A percentile compares a stretch with the other conserved stretches of the same genome.
These are phyloP conservation scores for Passer montanus DNA, from an alignment of 2,113 vertebrate genomes.

Conservation along the genomic window DNA sequence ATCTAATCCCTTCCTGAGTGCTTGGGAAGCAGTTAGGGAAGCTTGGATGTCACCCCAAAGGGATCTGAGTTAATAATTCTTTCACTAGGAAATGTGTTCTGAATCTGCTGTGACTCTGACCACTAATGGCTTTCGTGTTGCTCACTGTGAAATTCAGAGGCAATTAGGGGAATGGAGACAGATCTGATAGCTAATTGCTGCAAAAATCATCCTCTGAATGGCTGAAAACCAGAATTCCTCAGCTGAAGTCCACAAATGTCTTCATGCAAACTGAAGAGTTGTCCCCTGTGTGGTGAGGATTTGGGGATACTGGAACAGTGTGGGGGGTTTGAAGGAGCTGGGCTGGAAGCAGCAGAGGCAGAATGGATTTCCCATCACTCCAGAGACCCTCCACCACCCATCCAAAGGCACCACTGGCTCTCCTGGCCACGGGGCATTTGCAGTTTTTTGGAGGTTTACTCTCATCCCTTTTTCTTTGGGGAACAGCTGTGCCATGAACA, in stretches of 20 bases:
- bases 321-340: neutral
- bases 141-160: constrained; percentile 2
- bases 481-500: neutral
- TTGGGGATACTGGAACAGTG: neutral
- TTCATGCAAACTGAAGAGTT: neutral
- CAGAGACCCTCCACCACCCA: neutral
- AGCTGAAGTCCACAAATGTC: neutral
- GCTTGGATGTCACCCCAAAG: neutral
- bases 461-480: neutral
- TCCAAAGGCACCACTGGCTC: neutral
- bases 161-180: neutral
- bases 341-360: neutral
- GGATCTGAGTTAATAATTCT: constrained; percentile 7
- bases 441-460: neutral
- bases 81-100: constrained; percentile 7
- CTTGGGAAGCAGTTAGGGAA: neutral
- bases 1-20: neutral
- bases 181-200: constrained; percentile 17
- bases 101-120: neutral
- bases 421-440: neutral
- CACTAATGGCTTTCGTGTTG: constrained; percentile 21
- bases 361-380: neutral
- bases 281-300: neutral
- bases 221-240: neutral
- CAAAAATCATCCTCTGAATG: neutral